These are phyloP conservation scores for rabbit (Oryctolagus cuniculus) DNA, from an alignment of 2,113 vertebrate species.

Conservation along the genomic window DNA sequence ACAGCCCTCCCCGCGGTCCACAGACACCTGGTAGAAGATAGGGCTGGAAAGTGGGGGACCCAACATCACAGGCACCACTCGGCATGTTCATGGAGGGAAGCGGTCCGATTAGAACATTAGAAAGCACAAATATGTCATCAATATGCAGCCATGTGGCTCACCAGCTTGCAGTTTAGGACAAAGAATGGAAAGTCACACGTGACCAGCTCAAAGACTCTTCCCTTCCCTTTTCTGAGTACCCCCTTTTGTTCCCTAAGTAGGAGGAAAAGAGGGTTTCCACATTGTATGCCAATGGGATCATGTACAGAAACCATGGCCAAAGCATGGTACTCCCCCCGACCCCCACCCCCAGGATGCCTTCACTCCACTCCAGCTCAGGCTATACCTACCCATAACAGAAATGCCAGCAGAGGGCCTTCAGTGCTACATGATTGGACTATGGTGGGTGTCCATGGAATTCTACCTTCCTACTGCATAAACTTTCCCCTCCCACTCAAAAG, in stretches of 20 bases:
- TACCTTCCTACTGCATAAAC: neutral
- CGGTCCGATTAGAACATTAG: neutral
- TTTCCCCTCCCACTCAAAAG: neutral
- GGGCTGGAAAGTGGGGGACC: neutral
- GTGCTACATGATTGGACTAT: neutral
- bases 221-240: neutral
- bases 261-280: neutral
- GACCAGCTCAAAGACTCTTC: neutral
- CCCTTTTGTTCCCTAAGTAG: neutral
- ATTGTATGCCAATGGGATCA: neutral
- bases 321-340: neutral
- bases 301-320: neutral
- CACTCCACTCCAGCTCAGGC: neutral
- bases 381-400: neutral
- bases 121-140: neutral
- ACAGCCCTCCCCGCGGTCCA: neutral
- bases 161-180: neutral
- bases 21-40: neutral
- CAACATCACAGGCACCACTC: neutral
- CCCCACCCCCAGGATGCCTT: neutral
- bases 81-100: neutral
- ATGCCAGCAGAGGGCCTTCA: neutral
- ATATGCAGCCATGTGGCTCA: neutral
- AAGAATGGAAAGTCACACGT: neutral
- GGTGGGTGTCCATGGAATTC: neutral